phyloP scores from a whole-genome alignment of 2,888 invertebrate species.

The Leucozona laternaria region DNA sequence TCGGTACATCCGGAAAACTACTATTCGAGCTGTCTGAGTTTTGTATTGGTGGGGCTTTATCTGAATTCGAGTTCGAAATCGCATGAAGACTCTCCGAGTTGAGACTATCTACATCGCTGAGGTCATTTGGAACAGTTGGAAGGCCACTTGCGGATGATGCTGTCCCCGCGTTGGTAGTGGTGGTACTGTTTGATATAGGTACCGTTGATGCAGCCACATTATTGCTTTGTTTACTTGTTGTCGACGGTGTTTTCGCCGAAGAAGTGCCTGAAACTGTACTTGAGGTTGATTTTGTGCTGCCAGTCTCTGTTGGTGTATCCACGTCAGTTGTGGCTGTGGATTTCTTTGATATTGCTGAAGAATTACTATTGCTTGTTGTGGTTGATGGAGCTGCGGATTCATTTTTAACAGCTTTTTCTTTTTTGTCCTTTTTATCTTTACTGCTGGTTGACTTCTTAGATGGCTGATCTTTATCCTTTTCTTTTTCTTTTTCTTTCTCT shows the following conservation, averaged over 20 bases:
- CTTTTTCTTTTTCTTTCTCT: constrained; percentile 86
- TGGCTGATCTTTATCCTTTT: constrained; percentile 84
- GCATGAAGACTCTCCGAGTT: constrained; percentile 78
- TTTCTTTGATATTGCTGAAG: constrained; percentile 63
- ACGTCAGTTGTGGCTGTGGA: constrained; percentile 52
- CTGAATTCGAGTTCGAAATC: constrained; percentile 74
- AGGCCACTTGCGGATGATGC: constrained; percentile 77
- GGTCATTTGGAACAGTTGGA: constrained; percentile 74
- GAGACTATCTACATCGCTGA: constrained; percentile 81
- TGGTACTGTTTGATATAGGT: constrained; percentile 65
- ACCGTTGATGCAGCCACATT: constrained; percentile 70
- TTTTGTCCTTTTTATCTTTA: constrained; percentile 76
- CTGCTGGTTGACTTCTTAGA: constrained; percentile 61
- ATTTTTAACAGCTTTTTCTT: constrained; percentile 72
- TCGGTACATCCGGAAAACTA: constrained; percentile 81
- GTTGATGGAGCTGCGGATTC: constrained; percentile 60
- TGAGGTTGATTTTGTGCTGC: constrained; percentile 72
- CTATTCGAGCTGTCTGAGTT: constrained; percentile 83
- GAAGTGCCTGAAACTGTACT: constrained; percentile 15
- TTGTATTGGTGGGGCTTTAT: constrained; percentile 77
- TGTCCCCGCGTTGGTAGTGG: constrained; percentile 42
- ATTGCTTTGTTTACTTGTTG: constrained; percentile 80
- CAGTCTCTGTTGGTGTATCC: constrained; percentile 77
- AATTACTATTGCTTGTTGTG: constrained; percentile 53
- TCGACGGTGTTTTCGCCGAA: constrained; percentile 76